Percentiles rank a stretch among this genome's conserved stretches.
phyloP scores from a whole-genome alignment of 1,140 invertebrate species.

The Trinorchestia longiramus region DNA sequence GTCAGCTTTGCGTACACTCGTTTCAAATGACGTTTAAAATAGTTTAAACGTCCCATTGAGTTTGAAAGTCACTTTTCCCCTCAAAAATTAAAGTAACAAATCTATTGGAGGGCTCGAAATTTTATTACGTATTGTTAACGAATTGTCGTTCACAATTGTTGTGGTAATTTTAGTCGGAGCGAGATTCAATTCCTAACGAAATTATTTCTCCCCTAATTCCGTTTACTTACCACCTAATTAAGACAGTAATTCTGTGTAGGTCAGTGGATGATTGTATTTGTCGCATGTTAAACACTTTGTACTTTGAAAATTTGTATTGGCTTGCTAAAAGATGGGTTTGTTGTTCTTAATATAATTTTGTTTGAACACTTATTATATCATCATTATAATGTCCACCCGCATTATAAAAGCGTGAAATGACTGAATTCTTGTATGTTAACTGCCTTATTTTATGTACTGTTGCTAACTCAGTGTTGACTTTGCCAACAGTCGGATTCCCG shows the following conservation, averaged over 20 bases:
- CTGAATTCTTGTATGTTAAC: not conserved
- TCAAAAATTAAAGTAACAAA: too few relatives aligned
- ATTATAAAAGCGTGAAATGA: not conserved
- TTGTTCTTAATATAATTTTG: not conserved
- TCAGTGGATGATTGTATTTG: not conserved
- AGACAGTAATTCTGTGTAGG: not conserved
- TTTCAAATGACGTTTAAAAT: too few relatives aligned
- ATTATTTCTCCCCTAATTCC: not conserved
- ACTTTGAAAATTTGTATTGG: not conserved
- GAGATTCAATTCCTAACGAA: not conserved
- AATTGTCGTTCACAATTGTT: not conserved
- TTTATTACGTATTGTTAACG: not conserved
- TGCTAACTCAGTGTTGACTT: not conserved
- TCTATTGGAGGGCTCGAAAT: not conserved
- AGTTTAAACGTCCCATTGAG: too few relatives aligned
- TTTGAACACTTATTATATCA: not conserved
- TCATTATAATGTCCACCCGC: not conserved
- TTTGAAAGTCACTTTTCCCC: too few relatives aligned
- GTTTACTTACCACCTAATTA: not conserved
- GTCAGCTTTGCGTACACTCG: too few relatives aligned
- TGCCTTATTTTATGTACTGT: not conserved
- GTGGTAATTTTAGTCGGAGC: not conserved
- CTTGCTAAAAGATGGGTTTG: not conserved
- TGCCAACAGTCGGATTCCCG: slow-evolving; percentile 88
- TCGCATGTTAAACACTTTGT: not conserved